Evolutionary conservation across 2,113 vertebrate genomes (phyloP).

Genomic region (Boleophthalmus pectinirostris): DNA sequence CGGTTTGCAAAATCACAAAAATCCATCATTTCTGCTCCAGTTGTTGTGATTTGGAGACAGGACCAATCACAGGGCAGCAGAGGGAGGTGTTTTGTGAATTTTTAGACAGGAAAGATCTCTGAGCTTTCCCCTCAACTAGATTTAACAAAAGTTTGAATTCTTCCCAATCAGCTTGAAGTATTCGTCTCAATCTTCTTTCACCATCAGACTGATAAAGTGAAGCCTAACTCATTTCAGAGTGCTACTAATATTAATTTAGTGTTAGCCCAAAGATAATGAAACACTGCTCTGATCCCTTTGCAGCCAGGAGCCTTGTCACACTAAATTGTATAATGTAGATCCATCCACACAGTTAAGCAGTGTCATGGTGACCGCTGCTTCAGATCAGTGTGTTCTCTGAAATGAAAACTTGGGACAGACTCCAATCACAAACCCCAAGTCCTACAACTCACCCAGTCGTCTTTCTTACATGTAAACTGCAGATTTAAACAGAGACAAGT

Average conservation of each 20-base stretch:
- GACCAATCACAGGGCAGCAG: too few species aligned
- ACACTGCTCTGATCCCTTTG: background rate
- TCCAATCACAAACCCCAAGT: conserved; percentile 10
- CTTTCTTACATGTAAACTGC: background rate
- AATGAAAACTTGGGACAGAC: conserved; percentile 10
- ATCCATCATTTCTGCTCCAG: too few species aligned
- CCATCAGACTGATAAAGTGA: background rate
- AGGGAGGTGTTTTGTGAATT: too few species aligned
- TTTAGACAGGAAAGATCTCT: too few species aligned
- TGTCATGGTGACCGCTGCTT: background rate
- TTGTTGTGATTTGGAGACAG: background rate
- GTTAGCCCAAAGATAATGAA: background rate
- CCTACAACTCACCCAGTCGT: background rate
- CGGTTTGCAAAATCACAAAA: too few species aligned
- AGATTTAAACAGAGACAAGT: background rate
- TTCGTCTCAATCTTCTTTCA: too few species aligned
- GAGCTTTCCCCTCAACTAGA: too few species aligned
- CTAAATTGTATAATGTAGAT: conserved; percentile 42
- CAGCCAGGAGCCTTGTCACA: conserved; percentile 17
- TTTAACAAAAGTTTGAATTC: too few species aligned
- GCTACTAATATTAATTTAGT: background rate
- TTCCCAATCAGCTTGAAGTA: too few species aligned
- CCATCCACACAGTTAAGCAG: conserved; percentile 12
- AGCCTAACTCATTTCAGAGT: background rate
- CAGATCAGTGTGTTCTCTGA: conserved; percentile 12